Conservation (phyloP, 2,797 vertebrate genomes). For the Coluber constrictor region DNA sequence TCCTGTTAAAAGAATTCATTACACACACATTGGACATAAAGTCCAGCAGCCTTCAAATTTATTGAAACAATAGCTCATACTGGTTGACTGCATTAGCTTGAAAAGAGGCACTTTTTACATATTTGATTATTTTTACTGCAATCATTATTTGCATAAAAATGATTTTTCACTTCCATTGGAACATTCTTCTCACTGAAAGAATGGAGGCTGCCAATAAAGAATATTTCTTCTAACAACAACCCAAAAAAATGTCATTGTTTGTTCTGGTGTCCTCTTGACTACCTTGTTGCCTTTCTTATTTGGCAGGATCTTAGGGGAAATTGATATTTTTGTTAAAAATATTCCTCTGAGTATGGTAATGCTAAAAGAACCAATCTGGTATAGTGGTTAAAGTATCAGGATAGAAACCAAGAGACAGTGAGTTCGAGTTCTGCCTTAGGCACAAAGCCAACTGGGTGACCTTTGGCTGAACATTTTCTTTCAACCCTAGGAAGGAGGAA, state of each 20-base stretch:
- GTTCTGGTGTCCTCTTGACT: background rate
- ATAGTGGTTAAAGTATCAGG: background rate
- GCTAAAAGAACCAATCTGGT: background rate
- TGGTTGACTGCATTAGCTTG: background rate
- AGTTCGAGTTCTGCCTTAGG: background rate
- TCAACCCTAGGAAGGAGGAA: too few species aligned
- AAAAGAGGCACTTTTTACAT: background rate
- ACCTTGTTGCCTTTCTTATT: background rate
- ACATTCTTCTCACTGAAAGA: background rate
- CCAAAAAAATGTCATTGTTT: background rate
- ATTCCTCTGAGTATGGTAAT: background rate
- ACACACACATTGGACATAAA: background rate
- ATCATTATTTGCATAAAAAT: background rate
- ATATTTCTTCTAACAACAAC: background rate
- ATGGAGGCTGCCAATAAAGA: background rate
- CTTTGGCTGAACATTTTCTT: background rate
- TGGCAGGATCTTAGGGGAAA: background rate
- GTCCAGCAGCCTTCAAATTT: background rate
- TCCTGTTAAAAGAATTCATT: background rate
- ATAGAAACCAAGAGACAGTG: background rate
- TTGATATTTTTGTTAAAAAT: background rate
- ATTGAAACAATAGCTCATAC: background rate
- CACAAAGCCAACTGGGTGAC: too few species aligned
- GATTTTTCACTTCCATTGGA: background rate
- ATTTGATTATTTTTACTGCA: background rate